These are phyloP conservation scores for Motacilla alba DNA, from an alignment of 2,113 vertebrate species.

Conservation along the genomic window DNA sequence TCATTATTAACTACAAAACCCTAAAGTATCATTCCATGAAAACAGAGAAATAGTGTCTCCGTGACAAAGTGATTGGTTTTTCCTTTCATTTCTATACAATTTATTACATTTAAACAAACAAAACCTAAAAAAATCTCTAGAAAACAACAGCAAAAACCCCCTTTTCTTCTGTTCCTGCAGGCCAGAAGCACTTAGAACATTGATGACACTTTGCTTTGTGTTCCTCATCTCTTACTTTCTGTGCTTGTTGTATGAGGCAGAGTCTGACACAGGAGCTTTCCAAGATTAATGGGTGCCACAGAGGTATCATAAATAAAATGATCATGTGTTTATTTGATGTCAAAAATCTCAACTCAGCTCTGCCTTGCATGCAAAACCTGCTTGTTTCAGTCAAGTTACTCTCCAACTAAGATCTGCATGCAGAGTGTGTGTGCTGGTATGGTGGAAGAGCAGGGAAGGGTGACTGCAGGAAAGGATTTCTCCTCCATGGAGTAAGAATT, in stretches of 20 bases:
- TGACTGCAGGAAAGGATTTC: background rate
- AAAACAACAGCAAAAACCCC: background rate
- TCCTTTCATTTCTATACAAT: background rate
- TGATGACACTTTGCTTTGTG: background rate
- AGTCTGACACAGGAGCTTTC: background rate
- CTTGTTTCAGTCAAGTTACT: background rate
- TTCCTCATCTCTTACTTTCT: background rate
- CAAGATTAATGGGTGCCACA: background rate
- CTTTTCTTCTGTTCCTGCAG: background rate
- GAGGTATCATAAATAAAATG: background rate
- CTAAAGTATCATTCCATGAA: background rate
- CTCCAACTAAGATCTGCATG: background rate
- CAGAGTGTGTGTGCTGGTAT: background rate
- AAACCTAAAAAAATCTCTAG: background rate
- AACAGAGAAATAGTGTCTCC: background rate
- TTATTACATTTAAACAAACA: slow-evolving; percentile 5
- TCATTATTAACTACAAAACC: background rate
- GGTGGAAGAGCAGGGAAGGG: background rate
- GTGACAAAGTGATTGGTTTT: background rate
- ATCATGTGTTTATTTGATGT: background rate
- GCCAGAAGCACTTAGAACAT: background rate
- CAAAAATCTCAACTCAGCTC: background rate
- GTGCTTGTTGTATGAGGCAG: background rate
- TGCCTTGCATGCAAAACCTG: background rate
- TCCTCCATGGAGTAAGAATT: background rate